Conservation (phyloP, 2,888 invertebrate genomes). For the Tipula unca region DNA sequence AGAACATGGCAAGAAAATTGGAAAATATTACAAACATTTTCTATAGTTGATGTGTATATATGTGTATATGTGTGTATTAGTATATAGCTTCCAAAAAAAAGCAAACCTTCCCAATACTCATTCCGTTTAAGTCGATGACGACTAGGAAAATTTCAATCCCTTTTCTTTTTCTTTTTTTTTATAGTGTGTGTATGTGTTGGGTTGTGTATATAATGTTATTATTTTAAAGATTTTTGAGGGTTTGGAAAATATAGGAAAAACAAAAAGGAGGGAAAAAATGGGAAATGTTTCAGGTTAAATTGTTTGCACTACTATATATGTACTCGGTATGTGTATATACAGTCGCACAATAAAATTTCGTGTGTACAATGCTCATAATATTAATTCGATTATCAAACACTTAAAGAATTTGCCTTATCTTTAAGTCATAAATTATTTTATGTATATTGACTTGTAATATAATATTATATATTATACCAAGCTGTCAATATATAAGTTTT, state of each 20-base stretch:
- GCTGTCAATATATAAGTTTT: not conserved
- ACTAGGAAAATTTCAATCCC: conserved; percentile 8
- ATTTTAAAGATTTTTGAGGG: not conserved
- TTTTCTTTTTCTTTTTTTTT: not conserved
- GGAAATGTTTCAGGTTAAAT: not conserved
- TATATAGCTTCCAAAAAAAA: not conserved
- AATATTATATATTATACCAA: not conserved
- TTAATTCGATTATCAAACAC: conserved; percentile 10
- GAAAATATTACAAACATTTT: not conserved
- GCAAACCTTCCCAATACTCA: not conserved
- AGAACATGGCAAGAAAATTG: not conserved
- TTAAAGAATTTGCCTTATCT: not conserved
- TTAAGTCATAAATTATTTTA: not conserved
- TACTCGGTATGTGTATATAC: not conserved
- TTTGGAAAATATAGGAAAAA: not conserved
- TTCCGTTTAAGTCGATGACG: not conserved
- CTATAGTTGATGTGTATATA: not conserved
- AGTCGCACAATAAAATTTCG: not conserved
- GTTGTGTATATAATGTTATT: conserved; percentile 4
- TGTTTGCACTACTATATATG: not conserved
- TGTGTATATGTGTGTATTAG: not conserved
- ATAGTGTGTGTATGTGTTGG: not conserved
- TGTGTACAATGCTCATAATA: not conserved
- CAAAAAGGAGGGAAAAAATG: not conserved
- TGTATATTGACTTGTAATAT: not conserved